Conservation (phyloP, 2,797 vertebrate species). For the Momotus momota region DNA sequence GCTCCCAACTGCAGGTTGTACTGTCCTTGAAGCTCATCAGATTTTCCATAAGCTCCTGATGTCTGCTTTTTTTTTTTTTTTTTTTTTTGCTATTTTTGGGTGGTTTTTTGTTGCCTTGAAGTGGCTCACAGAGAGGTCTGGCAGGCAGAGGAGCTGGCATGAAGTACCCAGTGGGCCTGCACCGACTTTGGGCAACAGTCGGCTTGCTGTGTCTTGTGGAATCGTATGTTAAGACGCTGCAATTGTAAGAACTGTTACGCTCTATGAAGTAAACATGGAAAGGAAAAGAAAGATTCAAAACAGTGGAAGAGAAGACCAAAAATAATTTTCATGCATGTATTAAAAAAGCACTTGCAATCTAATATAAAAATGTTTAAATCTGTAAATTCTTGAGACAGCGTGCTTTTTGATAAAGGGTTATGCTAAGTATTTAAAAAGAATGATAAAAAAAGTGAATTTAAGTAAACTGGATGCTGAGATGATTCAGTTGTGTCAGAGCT, state of each 20-base stretch:
- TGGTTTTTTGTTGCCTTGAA: slow-evolving; percentile 11
- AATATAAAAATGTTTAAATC: not conserved
- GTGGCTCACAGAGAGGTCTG: slow-evolving; percentile 30
- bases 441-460: too few species aligned
- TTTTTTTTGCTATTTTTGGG: not conserved
- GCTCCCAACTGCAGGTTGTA: not conserved
- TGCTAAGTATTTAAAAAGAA: not conserved
- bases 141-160: not conserved
- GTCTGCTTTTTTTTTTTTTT: not conserved
- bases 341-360: not conserved
- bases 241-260: not conserved
- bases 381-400: not conserved
- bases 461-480: not conserved
- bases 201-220: not conserved
- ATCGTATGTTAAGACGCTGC: not conserved
- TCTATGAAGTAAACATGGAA: not conserved
- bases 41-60: not conserved
- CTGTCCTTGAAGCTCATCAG: slow-evolving; percentile 19
- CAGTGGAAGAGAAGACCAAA: not conserved
- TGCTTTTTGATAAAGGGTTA: not conserved
- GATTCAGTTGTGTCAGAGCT: not conserved
- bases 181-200: not conserved
- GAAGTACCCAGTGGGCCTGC: not conserved
- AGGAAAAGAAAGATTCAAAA: not conserved
- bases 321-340: not conserved